Percentiles rank a stretch among this genome's conserved stretches.
Evolutionary conservation across 2,888 invertebrate genomes (phyloP).

Genomic region (Exephanes ischioxanthus): DNA sequence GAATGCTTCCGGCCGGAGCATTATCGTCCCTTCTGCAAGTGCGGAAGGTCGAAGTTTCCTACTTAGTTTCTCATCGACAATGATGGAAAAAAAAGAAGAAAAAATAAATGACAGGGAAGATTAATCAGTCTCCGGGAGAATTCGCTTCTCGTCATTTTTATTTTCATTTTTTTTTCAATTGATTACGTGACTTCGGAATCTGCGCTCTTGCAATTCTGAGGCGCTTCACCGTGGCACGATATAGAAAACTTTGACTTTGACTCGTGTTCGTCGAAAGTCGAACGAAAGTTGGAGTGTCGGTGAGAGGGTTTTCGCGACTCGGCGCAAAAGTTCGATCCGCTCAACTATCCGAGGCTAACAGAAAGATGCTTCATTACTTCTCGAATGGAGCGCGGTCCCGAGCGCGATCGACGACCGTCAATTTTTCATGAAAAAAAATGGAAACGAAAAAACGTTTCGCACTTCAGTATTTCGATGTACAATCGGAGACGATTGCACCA

Average conservation of each 20-base stretch:
- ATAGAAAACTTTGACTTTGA: conserved; percentile 33
- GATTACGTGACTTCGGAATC: conserved; percentile 37
- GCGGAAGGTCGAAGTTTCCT: background rate
- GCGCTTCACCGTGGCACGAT: background rate
- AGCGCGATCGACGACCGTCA: background rate
- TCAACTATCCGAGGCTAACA: background rate
- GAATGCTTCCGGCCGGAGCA: background rate
- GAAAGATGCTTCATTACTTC: background rate
- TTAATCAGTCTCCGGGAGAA: background rate
- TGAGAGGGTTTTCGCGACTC: background rate
- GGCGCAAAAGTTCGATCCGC: background rate
- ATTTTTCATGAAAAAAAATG: background rate
- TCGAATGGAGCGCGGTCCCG: background rate
- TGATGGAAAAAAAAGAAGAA: background rate
- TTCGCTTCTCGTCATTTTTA: conserved; percentile 23
- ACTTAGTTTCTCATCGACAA: background rate
- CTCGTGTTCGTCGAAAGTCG: conserved; percentile 29
- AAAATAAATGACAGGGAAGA: background rate
- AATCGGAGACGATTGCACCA: background rate
- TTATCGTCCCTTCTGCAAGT: conserved; percentile 1
- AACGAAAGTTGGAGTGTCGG: conserved; percentile 21
- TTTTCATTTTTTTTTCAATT: background rate
- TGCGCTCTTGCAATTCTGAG: background rate
- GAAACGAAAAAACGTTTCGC: background rate
- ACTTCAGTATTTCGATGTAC: background rate